Evolutionary conservation across 1,140 invertebrate species (phyloP).

Genomic region (Drosophila saltans): DNA sequence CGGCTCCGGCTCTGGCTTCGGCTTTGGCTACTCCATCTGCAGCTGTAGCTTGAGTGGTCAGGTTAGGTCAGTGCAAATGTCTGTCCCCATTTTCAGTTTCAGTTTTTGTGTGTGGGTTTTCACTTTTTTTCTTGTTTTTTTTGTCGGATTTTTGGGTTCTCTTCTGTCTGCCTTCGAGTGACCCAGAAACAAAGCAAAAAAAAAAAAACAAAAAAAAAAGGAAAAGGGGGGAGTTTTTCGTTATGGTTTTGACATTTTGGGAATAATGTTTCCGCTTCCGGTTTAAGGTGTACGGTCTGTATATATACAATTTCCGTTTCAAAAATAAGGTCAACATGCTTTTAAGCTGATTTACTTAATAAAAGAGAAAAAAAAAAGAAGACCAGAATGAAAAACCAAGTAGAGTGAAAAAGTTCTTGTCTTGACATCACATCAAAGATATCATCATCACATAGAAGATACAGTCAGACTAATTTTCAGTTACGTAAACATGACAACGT

Average conservation of each 20-base stretch:
- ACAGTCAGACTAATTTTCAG: slow-evolving; percentile 77
- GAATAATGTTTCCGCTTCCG: slow-evolving; percentile 80
- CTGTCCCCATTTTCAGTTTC: slow-evolving; percentile 17
- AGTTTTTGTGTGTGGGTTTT: slow-evolving; percentile 31
- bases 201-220: not conserved
- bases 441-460: slow-evolving; percentile 40
- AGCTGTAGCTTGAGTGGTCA: slow-evolving; percentile 11
- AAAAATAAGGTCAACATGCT: slow-evolving; percentile 67
- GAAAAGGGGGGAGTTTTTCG: slow-evolving; percentile 73
- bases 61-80: slow-evolving; percentile 19
- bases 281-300: slow-evolving; percentile 72
- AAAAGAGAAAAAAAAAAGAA: slow-evolving; percentile 32
- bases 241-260: slow-evolving; percentile 81
- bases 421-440: slow-evolving; percentile 70
- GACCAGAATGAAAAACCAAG: slow-evolving; percentile 8
- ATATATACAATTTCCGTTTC: slow-evolving; percentile 64
- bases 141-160: slow-evolving; percentile 18
- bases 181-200: slow-evolving; percentile 63
- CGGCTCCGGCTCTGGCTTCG: not conserved
- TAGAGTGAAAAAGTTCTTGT: slow-evolving; percentile 9
- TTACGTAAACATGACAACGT: slow-evolving; percentile 79
- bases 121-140: slow-evolving; percentile 1
- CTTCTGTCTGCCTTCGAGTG: slow-evolving; percentile 41
- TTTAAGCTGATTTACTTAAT: slow-evolving; percentile 55
- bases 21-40: slow-evolving; percentile 4